These are phyloP conservation scores for Chitala chitala DNA, from an alignment of 2,113 vertebrate genomes.

Conservation along the genomic window DNA sequence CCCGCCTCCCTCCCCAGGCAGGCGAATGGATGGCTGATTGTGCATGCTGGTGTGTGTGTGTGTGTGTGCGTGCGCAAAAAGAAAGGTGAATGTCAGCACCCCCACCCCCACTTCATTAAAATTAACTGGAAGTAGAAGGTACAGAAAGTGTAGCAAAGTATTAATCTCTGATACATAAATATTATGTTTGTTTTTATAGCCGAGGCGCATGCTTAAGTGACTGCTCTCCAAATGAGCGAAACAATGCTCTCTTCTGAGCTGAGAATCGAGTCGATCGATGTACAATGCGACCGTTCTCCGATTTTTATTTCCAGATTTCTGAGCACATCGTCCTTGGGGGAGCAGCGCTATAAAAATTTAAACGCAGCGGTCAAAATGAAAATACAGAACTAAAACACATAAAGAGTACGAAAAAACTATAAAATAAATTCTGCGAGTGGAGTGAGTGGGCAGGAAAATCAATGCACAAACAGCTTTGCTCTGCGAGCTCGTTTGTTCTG, in stretches of 20 bases:
- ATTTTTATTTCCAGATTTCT: slow-evolving; percentile 4
- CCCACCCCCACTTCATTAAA: not conserved
- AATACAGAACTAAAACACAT: slow-evolving; percentile 8
- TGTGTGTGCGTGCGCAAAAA: too few relatives aligned
- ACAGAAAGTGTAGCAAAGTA: not conserved
- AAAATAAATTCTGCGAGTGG: slow-evolving; percentile 14
- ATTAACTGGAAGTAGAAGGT: not conserved
- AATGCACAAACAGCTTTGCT: slow-evolving; percentile 9
- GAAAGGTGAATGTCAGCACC: not conserved
- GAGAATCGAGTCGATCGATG: slow-evolving; percentile 10
- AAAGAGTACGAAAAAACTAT: slow-evolving; percentile 7
- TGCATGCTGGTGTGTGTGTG: too few relatives aligned
- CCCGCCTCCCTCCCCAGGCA: slow-evolving; percentile 43
- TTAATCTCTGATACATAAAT: not conserved
- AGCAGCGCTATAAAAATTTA: slow-evolving; percentile 6
- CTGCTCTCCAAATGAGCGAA: not conserved
- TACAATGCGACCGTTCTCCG: not conserved
- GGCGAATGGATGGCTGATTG: not conserved
- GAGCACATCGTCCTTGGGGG: not conserved
- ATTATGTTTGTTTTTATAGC: too few relatives aligned
- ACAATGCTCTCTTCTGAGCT: not conserved
- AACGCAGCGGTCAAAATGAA: slow-evolving; percentile 17
- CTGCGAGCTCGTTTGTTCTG: not conserved
- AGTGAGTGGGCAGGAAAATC: slow-evolving; percentile 12
- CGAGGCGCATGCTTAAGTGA: too few relatives aligned